phyloP scores from a whole-genome alignment of 2,113 vertebrate species.

The Sus scrofa region T2T-Sscrofa CM000812.6:119789001-119789500 shows the following conservation, averaged over 20 bases:
- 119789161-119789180: conserved; percentile 47
- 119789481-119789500: conserved; percentile 20
- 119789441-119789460: conserved; percentile 48
- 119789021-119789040: conserved; percentile 48
- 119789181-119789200: conserved; percentile 45
- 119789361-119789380: conserved; percentile 68
- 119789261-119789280: conserved; percentile 78
- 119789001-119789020: conserved; percentile 30
- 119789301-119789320: conserved; percentile 75
- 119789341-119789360: conserved; percentile 58
- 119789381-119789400: conserved; percentile 77
- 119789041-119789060: conserved; percentile 42
- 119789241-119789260: conserved; percentile 59
- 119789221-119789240: conserved; percentile 60
- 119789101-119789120: conserved; percentile 57
- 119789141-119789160: background rate
- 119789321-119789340: conserved; percentile 69
- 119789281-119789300: conserved; percentile 81
- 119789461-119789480: background rate
- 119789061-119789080: background rate
- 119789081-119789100: conserved; percentile 18
- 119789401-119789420: conserved; percentile 77
- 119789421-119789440: conserved; percentile 40
- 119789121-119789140: conserved; percentile 63
- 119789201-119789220: conserved; percentile 56